phyloP scores from a whole-genome alignment of 2,888 invertebrate genomes.

The Hermaeophaga mercurialis region DNA sequence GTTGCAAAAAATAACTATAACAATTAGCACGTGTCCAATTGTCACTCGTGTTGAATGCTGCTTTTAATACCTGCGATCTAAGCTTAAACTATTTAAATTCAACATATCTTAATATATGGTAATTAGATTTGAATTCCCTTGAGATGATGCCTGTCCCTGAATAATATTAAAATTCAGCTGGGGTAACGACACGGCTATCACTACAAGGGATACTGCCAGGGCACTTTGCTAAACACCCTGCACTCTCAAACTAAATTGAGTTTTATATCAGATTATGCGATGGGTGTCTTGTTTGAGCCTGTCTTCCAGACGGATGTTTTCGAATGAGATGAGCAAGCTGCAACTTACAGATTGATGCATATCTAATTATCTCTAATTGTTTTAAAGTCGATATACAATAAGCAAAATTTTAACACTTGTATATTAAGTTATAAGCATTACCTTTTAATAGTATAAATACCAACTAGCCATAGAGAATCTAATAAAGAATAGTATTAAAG shows the following conservation, averaged over 20 bases:
- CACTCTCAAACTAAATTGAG: slow-evolving; percentile 23
- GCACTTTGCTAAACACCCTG: slow-evolving; percentile 17
- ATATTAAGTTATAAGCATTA: no score
- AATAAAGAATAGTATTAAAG: no score
- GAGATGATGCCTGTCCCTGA: slow-evolving; percentile 22
- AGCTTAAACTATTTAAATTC: slow-evolving; percentile 23
- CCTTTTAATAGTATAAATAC: no score
- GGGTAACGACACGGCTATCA: slow-evolving; percentile 25
- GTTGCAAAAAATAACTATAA: no score
- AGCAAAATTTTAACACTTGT: no score
- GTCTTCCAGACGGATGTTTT: slow-evolving; percentile 1
- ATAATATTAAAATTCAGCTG: slow-evolving; percentile 30
- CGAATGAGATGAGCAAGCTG: slow-evolving; percentile 1
- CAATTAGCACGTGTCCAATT: no score
- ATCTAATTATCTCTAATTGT: neutral
- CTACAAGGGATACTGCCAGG: slow-evolving; percentile 15
- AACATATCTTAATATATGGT: slow-evolving; percentile 26
- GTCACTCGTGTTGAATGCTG: slow-evolving; percentile 6
- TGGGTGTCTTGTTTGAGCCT: slow-evolving; percentile 4
- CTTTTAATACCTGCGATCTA: slow-evolving; percentile 21
- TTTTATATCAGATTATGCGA: slow-evolving; percentile 22
- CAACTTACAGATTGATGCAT: slow-evolving; percentile 1
- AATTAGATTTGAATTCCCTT: slow-evolving; percentile 27
- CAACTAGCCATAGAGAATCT: no score
- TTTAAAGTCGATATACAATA: no score